phyloP scores from a whole-genome alignment of 1,140 invertebrate genomes.

The Cheumatopsyche charites region DNA sequence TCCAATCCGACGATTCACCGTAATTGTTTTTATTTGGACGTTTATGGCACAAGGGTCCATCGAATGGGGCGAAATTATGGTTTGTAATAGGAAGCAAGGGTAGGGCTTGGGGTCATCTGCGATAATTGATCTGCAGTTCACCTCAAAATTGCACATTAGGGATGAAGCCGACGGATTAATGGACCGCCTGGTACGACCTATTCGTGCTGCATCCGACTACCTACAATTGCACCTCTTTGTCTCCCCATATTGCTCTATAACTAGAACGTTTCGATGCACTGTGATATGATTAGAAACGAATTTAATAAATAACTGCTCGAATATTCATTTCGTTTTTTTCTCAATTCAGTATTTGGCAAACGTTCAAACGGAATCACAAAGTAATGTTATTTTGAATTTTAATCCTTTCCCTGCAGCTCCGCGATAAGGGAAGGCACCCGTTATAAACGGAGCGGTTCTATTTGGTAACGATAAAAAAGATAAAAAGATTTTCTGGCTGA shows the following conservation, averaged over 20 bases:
- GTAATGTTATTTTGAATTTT: slow-evolving; percentile 25
- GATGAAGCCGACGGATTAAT: slow-evolving; percentile 39
- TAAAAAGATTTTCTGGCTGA: slow-evolving; percentile 26
- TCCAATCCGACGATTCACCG: not conserved
- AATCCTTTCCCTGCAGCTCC: slow-evolving; percentile 16
- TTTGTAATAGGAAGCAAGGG: not conserved
- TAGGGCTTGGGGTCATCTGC: not conserved
- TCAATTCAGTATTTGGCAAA: slow-evolving; percentile 9
- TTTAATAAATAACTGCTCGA: no score
- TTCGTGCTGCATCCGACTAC: slow-evolving; percentile 32
- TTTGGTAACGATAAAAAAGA: slow-evolving; percentile 25
- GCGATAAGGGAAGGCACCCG: not conserved
- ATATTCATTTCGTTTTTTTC: no score
- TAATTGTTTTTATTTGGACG: slow-evolving; percentile 12
- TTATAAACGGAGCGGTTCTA: not conserved
- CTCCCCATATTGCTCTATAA: not conserved
- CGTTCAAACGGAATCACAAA: not conserved
- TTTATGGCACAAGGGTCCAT: slow-evolving; percentile 9
- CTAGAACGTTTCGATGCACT: not conserved
- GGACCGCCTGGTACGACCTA: slow-evolving; percentile 27
- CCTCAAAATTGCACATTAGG: slow-evolving; percentile 43
- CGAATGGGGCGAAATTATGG: slow-evolving; percentile 15
- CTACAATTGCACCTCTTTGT: not conserved
- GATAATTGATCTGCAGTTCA: slow-evolving; percentile 44
- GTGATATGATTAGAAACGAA: not conserved